Evolutionary conservation across 2,113 vertebrate genomes (phyloP), one percentile per base, ranked within the genome.

Genomic region (Grammomys surdaster): DNA sequence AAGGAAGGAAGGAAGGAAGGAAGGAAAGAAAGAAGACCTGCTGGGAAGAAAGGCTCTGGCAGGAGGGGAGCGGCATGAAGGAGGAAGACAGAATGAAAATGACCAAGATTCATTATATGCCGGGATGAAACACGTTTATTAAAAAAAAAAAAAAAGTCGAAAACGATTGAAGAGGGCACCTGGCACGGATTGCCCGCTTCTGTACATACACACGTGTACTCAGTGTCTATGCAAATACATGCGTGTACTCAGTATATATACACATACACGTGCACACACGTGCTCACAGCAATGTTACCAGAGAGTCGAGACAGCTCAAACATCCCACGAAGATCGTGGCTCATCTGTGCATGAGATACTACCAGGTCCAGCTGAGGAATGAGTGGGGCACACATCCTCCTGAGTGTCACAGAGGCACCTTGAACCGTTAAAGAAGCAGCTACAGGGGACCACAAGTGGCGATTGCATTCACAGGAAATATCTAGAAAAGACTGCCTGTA

Each of bases 181-280:
- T 58, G 78, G 56, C 78, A 13, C 8, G 3, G 80, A 81, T n/a
- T 43, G 56, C 56, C 16, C 16, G 28, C 26, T 33, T 65, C 58
- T 3, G 3, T 7, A 28, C 56, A 28, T 16, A 28, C 22, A 28
- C 36, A 11, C 2, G 0, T 14, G 60, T n/a, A 16, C 51, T 20
- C 77, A 80, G 2, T 31, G 2, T 31, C 16, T 7, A 16, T 16
- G 76, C 76, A 31, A 5, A 51, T 51, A 51, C 75, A 2, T 19
- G 13, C 2, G 0, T 14, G 60, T n/a, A 16, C 51, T 20, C 77
- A 80, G 2, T 31, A 1, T 31, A 8, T 7, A 16, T 16, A 48
- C 76, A 31, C 48, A 51, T 51, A 51, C 75, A 2, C 43, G 5
- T 33, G 31, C 17, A 36, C 36, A 72, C 36, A n/a, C 80, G 13